Base-by-base conservation (phyloP, 2,113 vertebrate species). In the Cynocephalus volans region DNA sequence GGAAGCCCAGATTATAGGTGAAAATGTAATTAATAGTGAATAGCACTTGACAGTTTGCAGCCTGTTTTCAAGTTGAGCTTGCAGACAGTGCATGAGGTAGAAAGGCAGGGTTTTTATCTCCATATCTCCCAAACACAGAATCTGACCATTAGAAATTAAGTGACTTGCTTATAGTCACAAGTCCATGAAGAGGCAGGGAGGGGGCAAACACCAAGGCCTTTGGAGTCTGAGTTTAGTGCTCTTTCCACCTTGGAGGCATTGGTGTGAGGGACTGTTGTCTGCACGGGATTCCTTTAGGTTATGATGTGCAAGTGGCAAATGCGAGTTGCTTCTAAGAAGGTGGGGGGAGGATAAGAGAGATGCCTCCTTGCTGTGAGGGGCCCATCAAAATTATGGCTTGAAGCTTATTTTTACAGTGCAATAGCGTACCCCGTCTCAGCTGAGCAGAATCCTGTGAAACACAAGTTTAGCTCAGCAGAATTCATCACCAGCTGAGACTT, bases 401-500 rank as follows among this genome's bases (percentile, higher is more conserved):
- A 87, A 97, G 97, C 96, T 98, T 96, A 92, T 96, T 96, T 97
- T 96, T 87, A 96, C 91, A 88, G 90, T 93, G 93, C 85, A 94
- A 70, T 72, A 94, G 80, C 64, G 21, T 48, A 77, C 93, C 97
- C 94, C 28, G 97, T 97, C 97, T 98, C 97, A 93, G 98, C 92
- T 97, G 98, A 97, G 97, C 93, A 88, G 92, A 91, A 96, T 83
- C 90, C 96, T 95, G 96, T 96, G 97, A 96, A 97, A 97, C 96
- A 80, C 96, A 90, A 95, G 97, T 95, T 91, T 72, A 88, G 92
- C 93, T 97, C 87, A 89, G 97, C 95, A 90, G 96, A 95, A 98
- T 97, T 97, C 97, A 97, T 98, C 96, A 96, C 79, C 69, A 69
- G 96, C 92, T 65, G 96, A 89, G 95, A 89, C 90, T 98, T 97